Percentiles rank a stretch among this genome's conserved stretches.
These are phyloP conservation scores for Pangasius mekongensis DNA, from an alignment of 2,797 vertebrate genomes.

Conservation along the genomic window DNA sequence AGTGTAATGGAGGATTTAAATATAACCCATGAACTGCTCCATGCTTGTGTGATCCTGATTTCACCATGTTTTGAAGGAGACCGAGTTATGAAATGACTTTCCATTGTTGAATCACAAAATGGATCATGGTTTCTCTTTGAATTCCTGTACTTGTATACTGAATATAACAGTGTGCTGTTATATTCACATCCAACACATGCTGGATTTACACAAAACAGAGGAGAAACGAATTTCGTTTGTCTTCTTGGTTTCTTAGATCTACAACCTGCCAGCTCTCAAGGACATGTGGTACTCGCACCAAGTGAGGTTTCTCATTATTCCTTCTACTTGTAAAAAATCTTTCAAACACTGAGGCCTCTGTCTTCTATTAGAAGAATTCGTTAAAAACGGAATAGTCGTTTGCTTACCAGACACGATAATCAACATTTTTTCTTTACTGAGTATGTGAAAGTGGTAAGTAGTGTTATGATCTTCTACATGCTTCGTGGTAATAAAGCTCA, in stretches of 20 bases:
- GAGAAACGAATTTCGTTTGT: not conserved
- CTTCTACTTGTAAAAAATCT: not conserved
- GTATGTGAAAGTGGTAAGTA: constrained; percentile 10
- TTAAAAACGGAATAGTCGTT: not conserved
- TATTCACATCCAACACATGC: too few relatives aligned
- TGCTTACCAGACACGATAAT: not conserved
- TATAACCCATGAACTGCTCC: not conserved
- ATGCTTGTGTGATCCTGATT: not conserved
- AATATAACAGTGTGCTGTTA: not conserved
- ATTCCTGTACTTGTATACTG: not conserved
- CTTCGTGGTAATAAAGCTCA: not conserved
- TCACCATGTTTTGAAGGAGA: not conserved
- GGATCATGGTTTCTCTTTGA: not conserved
- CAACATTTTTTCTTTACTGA: not conserved
- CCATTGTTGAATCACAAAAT: not conserved
- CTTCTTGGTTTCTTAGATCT: not conserved
- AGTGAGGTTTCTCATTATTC: constrained; percentile 10
- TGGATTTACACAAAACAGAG: not conserved
- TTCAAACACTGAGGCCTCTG: not conserved
- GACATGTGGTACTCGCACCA: constrained; percentile 8
- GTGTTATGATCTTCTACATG: not conserved
- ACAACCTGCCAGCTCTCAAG: constrained; percentile 16
- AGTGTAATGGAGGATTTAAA: constrained; percentile 1
- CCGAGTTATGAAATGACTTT: not conserved
- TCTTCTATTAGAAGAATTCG: not conserved